Conservation (phyloP, 2,113 vertebrate genomes). For the Danionella cerebrum region DNA sequence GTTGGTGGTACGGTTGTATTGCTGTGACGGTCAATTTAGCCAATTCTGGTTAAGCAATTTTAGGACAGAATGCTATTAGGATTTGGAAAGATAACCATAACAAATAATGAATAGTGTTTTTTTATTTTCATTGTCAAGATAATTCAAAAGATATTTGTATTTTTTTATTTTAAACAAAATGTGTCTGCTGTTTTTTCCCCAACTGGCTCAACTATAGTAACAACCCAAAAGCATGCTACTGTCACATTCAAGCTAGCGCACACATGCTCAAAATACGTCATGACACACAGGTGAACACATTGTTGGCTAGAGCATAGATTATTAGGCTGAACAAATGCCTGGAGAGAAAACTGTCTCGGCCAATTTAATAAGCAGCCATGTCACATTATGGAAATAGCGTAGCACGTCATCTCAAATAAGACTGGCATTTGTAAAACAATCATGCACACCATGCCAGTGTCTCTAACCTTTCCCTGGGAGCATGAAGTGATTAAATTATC, state of each 20-base stretch:
- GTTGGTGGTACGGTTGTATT: too few species aligned
- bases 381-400: not conserved
- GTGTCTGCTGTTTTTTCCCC: too few species aligned
- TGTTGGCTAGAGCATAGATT: not conserved
- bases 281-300: not conserved
- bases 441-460: not conserved
- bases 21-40: too few species aligned
- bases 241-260: not conserved
- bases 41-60: too few species aligned
- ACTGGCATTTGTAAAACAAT: not conserved
- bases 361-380: conserved; percentile 2
- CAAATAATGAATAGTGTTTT: too few species aligned
- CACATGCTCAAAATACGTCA: not conserved
- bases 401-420: conserved; percentile 9
- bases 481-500: not conserved
- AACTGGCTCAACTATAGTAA: too few species aligned
- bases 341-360: not conserved
- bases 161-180: too few species aligned
- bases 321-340: not conserved
- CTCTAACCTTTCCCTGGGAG: not conserved
- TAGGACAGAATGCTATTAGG: too few species aligned
- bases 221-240: not conserved
- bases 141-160: too few species aligned
- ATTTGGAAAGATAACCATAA: too few species aligned
- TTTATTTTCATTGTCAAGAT: too few species aligned